Evolutionary conservation across 1,140 invertebrate genomes (phyloP).

Genomic region (Gonatopus flavifemur): DNA sequence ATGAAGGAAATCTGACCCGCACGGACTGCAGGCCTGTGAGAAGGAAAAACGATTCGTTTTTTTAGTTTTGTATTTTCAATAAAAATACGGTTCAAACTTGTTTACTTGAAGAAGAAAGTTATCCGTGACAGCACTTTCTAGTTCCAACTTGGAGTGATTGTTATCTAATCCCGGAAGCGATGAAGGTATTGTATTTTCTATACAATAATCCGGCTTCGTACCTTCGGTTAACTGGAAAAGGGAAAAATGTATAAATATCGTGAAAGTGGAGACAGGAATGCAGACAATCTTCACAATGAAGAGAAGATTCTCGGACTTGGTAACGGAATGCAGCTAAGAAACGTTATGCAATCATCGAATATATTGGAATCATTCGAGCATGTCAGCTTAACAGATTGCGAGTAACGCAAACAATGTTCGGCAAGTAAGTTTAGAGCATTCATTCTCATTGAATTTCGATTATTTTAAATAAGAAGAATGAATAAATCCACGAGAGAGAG

Average conservation of each 20-base stretch:
- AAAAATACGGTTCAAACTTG: slow-evolving; percentile 11
- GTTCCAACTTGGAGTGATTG: slow-evolving; percentile 7
- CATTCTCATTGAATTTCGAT: too few relatives aligned
- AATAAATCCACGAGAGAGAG: too few relatives aligned
- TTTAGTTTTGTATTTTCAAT: slow-evolving; percentile 2
- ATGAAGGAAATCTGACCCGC: slow-evolving; percentile 34
- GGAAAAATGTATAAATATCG: background rate
- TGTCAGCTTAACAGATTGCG: too few relatives aligned
- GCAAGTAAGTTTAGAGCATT: too few relatives aligned
- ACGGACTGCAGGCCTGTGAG: slow-evolving; percentile 34
- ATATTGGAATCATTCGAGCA: too few relatives aligned
- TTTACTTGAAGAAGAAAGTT: slow-evolving; percentile 42
- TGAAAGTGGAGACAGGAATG: background rate
- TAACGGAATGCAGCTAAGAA: too few relatives aligned
- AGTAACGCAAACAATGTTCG: too few relatives aligned
- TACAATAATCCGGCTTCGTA: slow-evolving; percentile 6
- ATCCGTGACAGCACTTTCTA: slow-evolving; percentile 23
- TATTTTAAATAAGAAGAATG: too few relatives aligned
- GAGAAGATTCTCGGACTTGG: too few relatives aligned
- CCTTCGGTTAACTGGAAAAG: slow-evolving; percentile 15
- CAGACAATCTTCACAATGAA: background rate
- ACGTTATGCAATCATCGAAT: too few relatives aligned
- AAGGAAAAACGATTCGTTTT: slow-evolving; percentile 24
- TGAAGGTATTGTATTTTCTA: slow-evolving; percentile 5
- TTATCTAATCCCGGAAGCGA: slow-evolving; percentile 19